Evolutionary conservation across 2,113 vertebrate species (phyloP).

Genomic region (Vidua macroura): DNA sequence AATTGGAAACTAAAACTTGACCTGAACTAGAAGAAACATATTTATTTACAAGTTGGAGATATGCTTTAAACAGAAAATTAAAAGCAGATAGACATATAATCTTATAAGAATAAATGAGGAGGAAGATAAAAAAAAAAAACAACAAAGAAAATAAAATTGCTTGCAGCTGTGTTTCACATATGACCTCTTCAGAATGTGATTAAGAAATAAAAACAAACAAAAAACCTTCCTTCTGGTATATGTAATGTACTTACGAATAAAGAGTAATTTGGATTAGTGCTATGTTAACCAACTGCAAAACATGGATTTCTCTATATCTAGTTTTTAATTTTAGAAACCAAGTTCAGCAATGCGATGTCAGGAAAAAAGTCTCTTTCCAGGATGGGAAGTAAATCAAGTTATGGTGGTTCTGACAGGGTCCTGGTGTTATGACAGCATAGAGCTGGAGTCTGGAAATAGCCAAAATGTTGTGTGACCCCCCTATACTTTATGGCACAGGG

Average conservation of each 20-base stretch:
- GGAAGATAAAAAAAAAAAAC: background rate
- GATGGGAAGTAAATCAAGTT: background rate
- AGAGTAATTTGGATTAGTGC: background rate
- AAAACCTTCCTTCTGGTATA: background rate
- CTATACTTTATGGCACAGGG: background rate
- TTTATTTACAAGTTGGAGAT: background rate
- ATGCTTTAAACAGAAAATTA: slow-evolving; percentile 5
- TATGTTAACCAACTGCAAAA: background rate
- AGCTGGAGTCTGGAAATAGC: background rate
- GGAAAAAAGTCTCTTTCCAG: background rate
- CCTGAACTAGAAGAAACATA: background rate
- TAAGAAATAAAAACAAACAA: slow-evolving; percentile 23
- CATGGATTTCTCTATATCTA: background rate
- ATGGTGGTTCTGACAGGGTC: background rate
- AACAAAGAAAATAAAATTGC: background rate
- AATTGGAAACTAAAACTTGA: background rate
- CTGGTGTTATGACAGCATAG: background rate
- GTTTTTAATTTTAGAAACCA: background rate
- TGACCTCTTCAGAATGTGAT: slow-evolving; percentile 22
- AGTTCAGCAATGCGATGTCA: background rate
- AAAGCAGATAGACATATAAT: background rate
- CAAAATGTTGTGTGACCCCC: background rate
- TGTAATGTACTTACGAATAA: background rate
- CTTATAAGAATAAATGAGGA: background rate
- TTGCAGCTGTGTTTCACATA: background rate